Percentiles rank a stretch among this genome's conserved stretches.
These are phyloP conservation scores for Anolis sagrei DNA, from an alignment of 2,113 vertebrate genomes.

Conservation along the genomic window DNA sequence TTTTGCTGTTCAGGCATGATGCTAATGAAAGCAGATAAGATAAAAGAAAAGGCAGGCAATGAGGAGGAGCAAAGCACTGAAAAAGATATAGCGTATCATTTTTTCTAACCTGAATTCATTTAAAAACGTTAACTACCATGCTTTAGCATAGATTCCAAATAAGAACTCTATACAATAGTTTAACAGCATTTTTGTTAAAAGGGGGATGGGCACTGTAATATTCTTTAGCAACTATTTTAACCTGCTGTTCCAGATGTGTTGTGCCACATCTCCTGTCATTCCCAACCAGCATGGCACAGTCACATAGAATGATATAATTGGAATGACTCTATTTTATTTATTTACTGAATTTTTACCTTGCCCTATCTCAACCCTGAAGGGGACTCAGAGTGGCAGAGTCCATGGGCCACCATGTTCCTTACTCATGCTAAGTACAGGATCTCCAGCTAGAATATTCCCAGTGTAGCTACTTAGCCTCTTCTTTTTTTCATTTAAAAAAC, in stretches of 20 bases:
- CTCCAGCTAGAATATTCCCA: no score
- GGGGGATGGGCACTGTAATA: background rate
- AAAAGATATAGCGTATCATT: background rate
- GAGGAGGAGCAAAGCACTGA: background rate
- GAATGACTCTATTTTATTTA: no score
- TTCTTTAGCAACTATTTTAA: background rate
- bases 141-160: background rate
- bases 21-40: background rate
- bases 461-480: no score
- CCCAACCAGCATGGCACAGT: background rate
- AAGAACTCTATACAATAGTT: background rate
- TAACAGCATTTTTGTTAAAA: background rate
- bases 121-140: background rate
- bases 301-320: no score
- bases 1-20: background rate
- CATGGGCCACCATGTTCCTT: no score
- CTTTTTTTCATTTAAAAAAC: no score
- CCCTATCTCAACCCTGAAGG: no score
- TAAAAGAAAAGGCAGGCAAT: background rate
- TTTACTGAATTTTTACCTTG: no score
- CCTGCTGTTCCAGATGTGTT: background rate
- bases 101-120: background rate
- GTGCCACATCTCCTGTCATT: background rate
- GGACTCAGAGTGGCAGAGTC: no score
- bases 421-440: no score